phyloP scores from a whole-genome alignment of 2,888 invertebrate genomes.

The Syrista parreyssii region DNA sequence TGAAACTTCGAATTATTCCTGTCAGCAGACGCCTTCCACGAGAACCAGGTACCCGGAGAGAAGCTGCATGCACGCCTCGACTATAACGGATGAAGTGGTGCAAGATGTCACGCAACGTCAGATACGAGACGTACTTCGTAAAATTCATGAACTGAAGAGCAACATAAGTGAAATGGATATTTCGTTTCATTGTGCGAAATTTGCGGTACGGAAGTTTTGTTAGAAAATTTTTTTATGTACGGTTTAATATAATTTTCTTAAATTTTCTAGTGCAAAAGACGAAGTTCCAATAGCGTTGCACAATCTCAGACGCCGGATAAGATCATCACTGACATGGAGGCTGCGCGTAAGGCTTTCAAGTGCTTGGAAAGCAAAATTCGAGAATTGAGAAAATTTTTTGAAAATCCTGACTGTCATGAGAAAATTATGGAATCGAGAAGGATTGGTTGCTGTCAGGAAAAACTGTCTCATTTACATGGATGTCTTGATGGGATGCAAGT shows the following conservation, averaged over 20 bases:
- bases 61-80: neutral
- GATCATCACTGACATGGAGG: slow-evolving; percentile 27
- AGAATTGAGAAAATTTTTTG: slow-evolving; percentile 36
- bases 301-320: slow-evolving; percentile 28
- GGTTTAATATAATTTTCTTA: neutral
- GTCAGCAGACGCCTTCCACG: neutral
- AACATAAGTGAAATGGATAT: slow-evolving; percentile 29
- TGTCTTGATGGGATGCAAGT: slow-evolving; percentile 38
- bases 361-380: slow-evolving; percentile 34
- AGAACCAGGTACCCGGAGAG: neutral
- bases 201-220: neutral
- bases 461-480: slow-evolving; percentile 42
- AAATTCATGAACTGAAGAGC: slow-evolving; percentile 38
- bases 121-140: slow-evolving; percentile 27
- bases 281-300: slow-evolving; percentile 17
- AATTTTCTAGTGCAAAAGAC: neutral
- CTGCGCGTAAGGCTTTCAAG: slow-evolving; percentile 27
- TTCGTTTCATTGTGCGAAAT: neutral
- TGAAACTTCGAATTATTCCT: neutral
- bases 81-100: neutral
- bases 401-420: slow-evolving; percentile 34
- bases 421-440: slow-evolving; percentile 28
- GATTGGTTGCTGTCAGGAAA: slow-evolving; percentile 38
- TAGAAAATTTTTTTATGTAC: neutral
- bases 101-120: neutral